Percentiles rank a stretch among this genome's conserved stretches.
phyloP scores from a whole-genome alignment of 1,140 invertebrate genomes.

The Diachasma alloeum region DNA sequence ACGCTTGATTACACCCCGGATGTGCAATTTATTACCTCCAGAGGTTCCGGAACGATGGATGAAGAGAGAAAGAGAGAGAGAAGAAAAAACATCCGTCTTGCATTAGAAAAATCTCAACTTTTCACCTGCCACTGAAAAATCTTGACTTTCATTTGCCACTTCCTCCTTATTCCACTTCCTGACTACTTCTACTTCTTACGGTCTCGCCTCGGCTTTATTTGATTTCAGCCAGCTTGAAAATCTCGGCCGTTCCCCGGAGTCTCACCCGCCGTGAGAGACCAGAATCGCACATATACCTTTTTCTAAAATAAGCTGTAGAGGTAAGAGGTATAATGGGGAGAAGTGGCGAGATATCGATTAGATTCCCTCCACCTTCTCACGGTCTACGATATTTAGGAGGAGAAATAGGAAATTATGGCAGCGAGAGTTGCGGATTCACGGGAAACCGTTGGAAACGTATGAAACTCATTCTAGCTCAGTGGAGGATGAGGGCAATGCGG shows the following conservation, averaged over 20 bases:
- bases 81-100: neutral
- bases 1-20: slow-evolving; percentile 34
- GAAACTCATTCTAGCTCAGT: no score
- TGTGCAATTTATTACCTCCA: slow-evolving; percentile 40
- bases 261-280: neutral
- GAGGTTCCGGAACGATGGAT: neutral
- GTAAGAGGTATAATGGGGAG: neutral
- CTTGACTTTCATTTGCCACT: slow-evolving; percentile 3
- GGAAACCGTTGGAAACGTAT: no score
- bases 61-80: neutral
- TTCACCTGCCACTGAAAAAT: neutral
- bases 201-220: neutral
- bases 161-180: neutral
- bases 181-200: neutral
- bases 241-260: neutral
- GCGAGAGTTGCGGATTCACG: no score
- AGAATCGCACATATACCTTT: neutral
- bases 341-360: neutral
- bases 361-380: neutral
- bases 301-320: neutral
- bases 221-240: slow-evolving; percentile 11
- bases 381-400: neutral
- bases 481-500: no score
- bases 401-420: no score
- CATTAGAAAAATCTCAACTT: slow-evolving; percentile 5